phyloP scores from a whole-genome alignment of 2,888 invertebrate species.

The Hypselothyrea guttata region DNA sequence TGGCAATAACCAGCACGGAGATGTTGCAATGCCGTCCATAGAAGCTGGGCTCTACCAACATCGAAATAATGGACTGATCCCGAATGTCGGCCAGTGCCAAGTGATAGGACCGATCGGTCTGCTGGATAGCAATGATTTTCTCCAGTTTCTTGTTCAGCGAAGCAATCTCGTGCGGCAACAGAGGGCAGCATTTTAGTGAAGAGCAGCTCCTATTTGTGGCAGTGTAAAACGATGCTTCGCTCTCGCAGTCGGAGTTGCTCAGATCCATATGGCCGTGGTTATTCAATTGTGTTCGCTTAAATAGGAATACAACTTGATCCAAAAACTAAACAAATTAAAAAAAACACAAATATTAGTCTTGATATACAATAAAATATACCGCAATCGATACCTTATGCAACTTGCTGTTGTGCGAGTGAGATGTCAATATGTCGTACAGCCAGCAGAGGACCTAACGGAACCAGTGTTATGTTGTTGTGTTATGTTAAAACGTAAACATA shows the following conservation, averaged over 20 bases:
- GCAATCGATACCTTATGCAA: no score
- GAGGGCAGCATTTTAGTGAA: conserved; percentile 4
- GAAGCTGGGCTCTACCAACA: conserved; percentile 57
- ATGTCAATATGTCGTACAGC: no score
- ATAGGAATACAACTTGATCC: no score
- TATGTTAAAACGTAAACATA: no score
- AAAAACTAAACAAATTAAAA: no score
- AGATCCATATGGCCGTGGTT: background rate
- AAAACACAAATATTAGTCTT: no score
- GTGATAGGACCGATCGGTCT: conserved; percentile 47
- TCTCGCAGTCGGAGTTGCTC: conserved; percentile 16
- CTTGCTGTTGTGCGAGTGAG: no score
- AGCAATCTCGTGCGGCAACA: conserved; percentile 26
- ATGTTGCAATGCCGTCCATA: conserved; percentile 48
- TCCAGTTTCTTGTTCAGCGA: conserved; percentile 35
- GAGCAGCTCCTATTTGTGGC: background rate
- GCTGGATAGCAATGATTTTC: conserved; percentile 37
- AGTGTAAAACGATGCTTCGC: conserved; percentile 34
- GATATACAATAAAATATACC: background rate
- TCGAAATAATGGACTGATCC: conserved; percentile 46
- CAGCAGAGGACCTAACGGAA: no score
- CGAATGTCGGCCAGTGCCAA: conserved; percentile 48
- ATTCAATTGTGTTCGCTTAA: conserved; percentile 6
- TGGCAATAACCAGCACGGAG: conserved; percentile 49
- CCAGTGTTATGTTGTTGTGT: no score